Percentiles rank a stretch among this genome's conserved stretches.
phyloP scores from a whole-genome alignment of 2,797 vertebrate species.

The Tinamus major region DNA sequence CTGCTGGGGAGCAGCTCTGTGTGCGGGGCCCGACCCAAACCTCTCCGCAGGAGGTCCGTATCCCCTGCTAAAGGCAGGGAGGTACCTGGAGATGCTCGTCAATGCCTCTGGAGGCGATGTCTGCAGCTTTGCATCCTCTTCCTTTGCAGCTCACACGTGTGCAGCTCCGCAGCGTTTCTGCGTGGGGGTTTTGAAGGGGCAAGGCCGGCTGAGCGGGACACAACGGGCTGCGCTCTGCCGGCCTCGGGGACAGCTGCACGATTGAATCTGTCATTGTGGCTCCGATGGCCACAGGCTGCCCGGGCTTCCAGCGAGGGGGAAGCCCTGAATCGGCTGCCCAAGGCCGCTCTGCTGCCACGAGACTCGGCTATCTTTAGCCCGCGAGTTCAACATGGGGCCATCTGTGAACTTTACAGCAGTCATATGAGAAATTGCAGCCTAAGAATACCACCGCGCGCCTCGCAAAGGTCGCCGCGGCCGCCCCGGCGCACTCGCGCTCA shows the following conservation, averaged over 20 bases:
- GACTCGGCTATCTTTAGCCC: conserved; percentile 63
- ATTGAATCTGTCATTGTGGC: background rate
- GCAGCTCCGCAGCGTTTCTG: background rate
- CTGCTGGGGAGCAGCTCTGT: background rate
- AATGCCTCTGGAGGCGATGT: background rate
- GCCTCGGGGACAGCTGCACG: background rate
- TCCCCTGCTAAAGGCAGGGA: background rate
- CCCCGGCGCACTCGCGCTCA: conserved; percentile 9
- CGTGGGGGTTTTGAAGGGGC: background rate
- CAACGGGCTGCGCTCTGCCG: background rate
- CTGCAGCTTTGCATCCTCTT: background rate
- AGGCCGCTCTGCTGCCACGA: conserved; percentile 22
- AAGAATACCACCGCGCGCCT: background rate
- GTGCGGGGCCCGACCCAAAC: too few species aligned
- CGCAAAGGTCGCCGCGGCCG: conserved; percentile 52
- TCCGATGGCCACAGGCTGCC: background rate
- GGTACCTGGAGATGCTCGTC: background rate
- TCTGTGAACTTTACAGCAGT: conserved; percentile 47
- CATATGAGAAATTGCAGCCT: conserved; percentile 62
- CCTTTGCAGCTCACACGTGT: background rate
- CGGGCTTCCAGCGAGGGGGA: background rate
- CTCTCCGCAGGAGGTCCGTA: rapidly evolving
- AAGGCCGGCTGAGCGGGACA: background rate
- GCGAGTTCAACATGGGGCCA: background rate
- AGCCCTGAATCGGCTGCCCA: conserved; percentile 13